Evolutionary conservation across 2,888 invertebrate genomes (phyloP).

Genomic region (Tholera decimalis): DNA sequence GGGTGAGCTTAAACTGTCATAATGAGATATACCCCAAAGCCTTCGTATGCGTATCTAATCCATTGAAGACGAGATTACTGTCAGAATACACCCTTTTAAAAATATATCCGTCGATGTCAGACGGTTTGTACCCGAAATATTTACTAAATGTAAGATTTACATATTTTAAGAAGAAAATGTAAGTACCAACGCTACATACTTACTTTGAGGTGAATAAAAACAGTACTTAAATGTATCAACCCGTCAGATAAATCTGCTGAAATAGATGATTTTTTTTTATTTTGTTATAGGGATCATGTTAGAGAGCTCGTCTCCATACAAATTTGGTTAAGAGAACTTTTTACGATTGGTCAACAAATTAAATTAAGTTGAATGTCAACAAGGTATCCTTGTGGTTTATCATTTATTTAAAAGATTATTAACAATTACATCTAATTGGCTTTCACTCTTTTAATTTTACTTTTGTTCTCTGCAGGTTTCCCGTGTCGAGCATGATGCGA

Average conservation of each 20-base stretch:
- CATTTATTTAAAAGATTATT: neutral
- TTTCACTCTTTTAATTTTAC: neutral
- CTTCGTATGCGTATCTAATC: constrained; percentile 52
- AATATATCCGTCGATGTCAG: constrained; percentile 43
- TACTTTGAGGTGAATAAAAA: constrained; percentile 17
- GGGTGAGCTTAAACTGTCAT: constrained; percentile 60
- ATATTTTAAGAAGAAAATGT: constrained; percentile 13
- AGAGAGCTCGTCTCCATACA: neutral
- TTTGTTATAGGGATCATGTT: neutral
- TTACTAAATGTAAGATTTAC: constrained; percentile 14
- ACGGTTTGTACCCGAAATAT: constrained; percentile 9
- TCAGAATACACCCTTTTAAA: constrained; percentile 49
- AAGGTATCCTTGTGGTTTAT: neutral
- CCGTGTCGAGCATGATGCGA: neutral
- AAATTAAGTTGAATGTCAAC: neutral
- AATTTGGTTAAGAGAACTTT: neutral
- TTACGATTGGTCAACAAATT: neutral
- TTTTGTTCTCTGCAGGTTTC: neutral
- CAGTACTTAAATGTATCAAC: neutral
- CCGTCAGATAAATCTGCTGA: neutral
- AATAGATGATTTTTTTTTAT: neutral
- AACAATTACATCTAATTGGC: neutral
- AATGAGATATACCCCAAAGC: constrained; percentile 52
- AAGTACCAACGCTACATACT: neutral
- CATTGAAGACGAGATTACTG: constrained; percentile 55